phyloP scores from a whole-genome alignment of 1,140 invertebrate genomes.

The Chymomyza costata region DNA sequence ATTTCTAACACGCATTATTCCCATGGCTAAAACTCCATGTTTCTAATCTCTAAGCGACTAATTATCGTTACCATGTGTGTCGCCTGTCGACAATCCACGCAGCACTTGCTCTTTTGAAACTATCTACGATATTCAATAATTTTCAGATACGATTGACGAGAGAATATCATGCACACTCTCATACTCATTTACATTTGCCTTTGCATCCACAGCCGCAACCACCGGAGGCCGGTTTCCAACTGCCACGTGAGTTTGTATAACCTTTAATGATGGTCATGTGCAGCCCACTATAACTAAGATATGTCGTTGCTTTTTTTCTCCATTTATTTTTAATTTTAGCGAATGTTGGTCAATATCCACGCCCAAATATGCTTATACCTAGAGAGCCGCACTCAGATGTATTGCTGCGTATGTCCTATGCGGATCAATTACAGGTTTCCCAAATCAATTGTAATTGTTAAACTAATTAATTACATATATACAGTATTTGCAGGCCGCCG shows the following conservation, averaged over 20 bases:
- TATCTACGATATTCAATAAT: conserved; percentile 74
- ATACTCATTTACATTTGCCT: conserved; percentile 94
- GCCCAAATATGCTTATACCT: conserved; percentile 76
- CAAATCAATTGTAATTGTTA: conserved; percentile 49
- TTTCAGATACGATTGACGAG: conserved; percentile 76
- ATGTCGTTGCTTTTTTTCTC: neutral
- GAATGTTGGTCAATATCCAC: conserved; percentile 75
- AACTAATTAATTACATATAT: conserved; percentile 75
- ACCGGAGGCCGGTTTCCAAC: conserved; percentile 79
- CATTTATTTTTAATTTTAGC: conserved; percentile 29
- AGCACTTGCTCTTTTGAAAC: conserved; percentile 72
- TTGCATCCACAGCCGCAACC: conserved; percentile 87
- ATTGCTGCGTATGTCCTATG: conserved; percentile 74
- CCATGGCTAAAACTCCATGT: neutral
- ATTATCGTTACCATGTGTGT: conserved; percentile 15
- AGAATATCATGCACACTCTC: conserved; percentile 79
- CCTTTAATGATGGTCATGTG: conserved; percentile 17
- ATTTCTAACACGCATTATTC: conserved; percentile 3
- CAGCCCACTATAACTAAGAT: neutral
- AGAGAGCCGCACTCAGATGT: conserved; percentile 75
- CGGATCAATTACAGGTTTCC: conserved; percentile 75
- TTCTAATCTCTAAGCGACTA: conserved; percentile 13
- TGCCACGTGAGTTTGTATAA: conserved; percentile 76
- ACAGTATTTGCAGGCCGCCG: conserved; percentile 75
- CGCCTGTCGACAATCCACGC: conserved; percentile 33